phyloP scores from a whole-genome alignment of 1,140 invertebrate genomes.

The Heliconius congener region DNA sequence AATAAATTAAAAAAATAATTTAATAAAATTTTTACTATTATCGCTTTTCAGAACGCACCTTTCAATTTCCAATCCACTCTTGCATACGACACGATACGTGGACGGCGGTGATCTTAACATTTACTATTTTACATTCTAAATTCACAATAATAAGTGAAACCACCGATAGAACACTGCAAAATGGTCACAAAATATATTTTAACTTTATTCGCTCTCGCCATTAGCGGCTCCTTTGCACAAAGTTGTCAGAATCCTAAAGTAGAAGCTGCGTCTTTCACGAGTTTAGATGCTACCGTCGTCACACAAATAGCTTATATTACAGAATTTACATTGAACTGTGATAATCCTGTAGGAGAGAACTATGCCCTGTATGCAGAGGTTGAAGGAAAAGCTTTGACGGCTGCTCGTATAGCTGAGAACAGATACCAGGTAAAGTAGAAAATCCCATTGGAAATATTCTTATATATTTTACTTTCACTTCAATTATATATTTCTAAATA shows the following conservation, averaged over 20 bases:
- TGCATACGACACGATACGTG: slow-evolving; percentile 40
- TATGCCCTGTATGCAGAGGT: slow-evolving; percentile 93
- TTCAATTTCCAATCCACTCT: slow-evolving; percentile 19
- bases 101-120: slow-evolving; percentile 25
- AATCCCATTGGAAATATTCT: background rate
- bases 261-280: slow-evolving; percentile 89
- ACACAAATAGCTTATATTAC: slow-evolving; percentile 90
- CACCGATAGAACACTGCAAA: slow-evolving; percentile 54
- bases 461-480: background rate
- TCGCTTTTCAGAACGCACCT: slow-evolving; percentile 4
- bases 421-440: slow-evolving; percentile 88
- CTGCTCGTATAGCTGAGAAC: slow-evolving; percentile 87
- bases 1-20: background rate
- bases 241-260: slow-evolving; percentile 85
- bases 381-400: slow-evolving; percentile 90
- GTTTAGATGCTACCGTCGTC: slow-evolving; percentile 94
- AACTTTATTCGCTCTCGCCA: slow-evolving; percentile 52
- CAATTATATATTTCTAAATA: background rate
- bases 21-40: background rate
- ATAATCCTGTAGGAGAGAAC: slow-evolving; percentile 83
- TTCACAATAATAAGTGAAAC: slow-evolving; percentile 46
- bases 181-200: slow-evolving; percentile 71
- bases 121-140: slow-evolving; percentile 36
- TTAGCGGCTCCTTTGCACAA: slow-evolving; percentile 51
- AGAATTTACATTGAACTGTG: slow-evolving; percentile 88